phyloP scores from a whole-genome alignment of 1,140 invertebrate genomes.

The Metopolophium dirhodum region DNA sequence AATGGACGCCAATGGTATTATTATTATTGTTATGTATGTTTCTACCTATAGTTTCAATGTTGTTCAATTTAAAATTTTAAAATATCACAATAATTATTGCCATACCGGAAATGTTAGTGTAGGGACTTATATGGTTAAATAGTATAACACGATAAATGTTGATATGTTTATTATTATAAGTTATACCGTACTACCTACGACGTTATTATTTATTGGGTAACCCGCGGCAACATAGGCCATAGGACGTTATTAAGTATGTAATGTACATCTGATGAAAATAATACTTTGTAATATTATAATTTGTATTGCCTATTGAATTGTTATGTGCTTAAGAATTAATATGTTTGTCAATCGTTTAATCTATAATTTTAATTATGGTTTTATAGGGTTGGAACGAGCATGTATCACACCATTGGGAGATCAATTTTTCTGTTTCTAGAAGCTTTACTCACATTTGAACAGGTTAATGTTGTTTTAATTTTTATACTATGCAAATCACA shows the following conservation, averaged over 20 bases:
- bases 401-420: constrained; percentile 92
- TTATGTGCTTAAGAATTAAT: neutral
- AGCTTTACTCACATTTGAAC: constrained; percentile 91
- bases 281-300: neutral
- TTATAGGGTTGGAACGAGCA: constrained; percentile 78
- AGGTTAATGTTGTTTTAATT: constrained; percentile 65
- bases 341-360: neutral
- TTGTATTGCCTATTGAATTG: neutral
- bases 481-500: neutral
- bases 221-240: no score
- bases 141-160: neutral
- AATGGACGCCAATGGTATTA: neutral
- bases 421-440: constrained; percentile 90
- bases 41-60: neutral
- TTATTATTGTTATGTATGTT: neutral
- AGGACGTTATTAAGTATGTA: neutral
- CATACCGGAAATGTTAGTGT: neutral
- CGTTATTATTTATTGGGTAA: no score
- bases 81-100: neutral
- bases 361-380: constrained; percentile 1
- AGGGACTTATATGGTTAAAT: neutral
- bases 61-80: neutral
- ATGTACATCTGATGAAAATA: neutral
- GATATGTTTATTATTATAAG: neutral
- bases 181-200: neutral